Evolutionary conservation across 2,888 invertebrate species (phyloP).

Genomic region (Strigamia transsilvanica): DNA sequence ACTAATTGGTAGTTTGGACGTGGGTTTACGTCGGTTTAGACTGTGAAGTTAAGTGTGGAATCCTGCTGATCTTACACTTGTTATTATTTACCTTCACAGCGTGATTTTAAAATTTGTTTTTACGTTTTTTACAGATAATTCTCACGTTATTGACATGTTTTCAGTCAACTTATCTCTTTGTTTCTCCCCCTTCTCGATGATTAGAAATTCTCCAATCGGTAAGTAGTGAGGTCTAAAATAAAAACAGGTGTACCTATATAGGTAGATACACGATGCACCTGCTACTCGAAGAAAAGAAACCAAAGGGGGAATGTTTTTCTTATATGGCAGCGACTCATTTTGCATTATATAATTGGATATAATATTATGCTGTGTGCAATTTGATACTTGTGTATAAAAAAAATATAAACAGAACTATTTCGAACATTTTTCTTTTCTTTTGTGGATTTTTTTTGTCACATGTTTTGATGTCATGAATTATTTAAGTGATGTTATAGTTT

Average conservation of each 20-base stretch:
- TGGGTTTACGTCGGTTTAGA: background rate
- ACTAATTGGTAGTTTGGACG: background rate
- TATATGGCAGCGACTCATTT: background rate
- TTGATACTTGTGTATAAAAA: background rate
- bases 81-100: background rate
- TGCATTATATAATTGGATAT: background rate
- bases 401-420: background rate
- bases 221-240: background rate
- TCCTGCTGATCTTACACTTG: background rate
- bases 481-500: conserved; percentile 24
- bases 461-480: conserved; percentile 7
- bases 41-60: background rate
- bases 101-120: background rate
- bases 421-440: background rate
- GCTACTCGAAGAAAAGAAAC: conserved; percentile 5
- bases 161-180: conserved; percentile 14
- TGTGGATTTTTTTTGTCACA: background rate
- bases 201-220: conserved; percentile 10
- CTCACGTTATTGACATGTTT: background rate
- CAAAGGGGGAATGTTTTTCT: background rate
- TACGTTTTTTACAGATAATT: background rate
- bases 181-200: background rate
- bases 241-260: conserved; percentile 3
- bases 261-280: conserved; percentile 8
- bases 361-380: background rate